Evolutionary conservation across 2,113 vertebrate species (phyloP).

Genomic region (Chionis minor): DNA sequence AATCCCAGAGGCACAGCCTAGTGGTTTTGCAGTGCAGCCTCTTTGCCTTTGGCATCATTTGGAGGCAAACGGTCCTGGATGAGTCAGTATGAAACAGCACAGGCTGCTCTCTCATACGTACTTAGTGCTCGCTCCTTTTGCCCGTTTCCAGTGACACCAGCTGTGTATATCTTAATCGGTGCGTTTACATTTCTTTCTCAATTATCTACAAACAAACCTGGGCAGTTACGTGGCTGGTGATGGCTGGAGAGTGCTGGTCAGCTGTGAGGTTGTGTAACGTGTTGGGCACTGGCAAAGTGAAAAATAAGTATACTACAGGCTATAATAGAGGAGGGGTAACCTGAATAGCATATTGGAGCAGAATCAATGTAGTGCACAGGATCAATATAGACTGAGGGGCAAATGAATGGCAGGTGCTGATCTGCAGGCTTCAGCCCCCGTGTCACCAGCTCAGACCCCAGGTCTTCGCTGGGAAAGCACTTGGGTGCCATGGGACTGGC

Average conservation of each 20-base stretch:
- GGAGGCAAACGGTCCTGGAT: slow-evolving; percentile 54
- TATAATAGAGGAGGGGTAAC: background rate
- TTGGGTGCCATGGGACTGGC: background rate
- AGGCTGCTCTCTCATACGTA: background rate
- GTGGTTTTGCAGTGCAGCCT: slow-evolving; percentile 64
- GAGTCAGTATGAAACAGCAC: slow-evolving; percentile 51
- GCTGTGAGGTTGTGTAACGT: background rate
- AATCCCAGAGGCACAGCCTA: slow-evolving; percentile 59
- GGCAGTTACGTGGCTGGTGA: background rate
- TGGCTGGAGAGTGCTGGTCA: background rate
- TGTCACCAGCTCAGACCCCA: background rate
- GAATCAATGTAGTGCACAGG: background rate
- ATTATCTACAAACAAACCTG: slow-evolving; percentile 49
- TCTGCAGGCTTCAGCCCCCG: background rate
- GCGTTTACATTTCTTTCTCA: slow-evolving; percentile 49
- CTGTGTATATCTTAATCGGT: slow-evolving; percentile 56
- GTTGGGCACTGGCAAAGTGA: background rate
- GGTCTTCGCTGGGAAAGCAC: background rate
- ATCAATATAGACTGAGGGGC: background rate
- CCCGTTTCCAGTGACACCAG: slow-evolving; percentile 61
- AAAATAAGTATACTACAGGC: background rate
- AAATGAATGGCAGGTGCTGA: background rate
- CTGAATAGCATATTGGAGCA: background rate
- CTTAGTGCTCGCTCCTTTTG: background rate
- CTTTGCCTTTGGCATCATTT: slow-evolving; percentile 65